phyloP scores from a whole-genome alignment of 2,888 invertebrate genomes.

The Rotaria sp. region DNA sequence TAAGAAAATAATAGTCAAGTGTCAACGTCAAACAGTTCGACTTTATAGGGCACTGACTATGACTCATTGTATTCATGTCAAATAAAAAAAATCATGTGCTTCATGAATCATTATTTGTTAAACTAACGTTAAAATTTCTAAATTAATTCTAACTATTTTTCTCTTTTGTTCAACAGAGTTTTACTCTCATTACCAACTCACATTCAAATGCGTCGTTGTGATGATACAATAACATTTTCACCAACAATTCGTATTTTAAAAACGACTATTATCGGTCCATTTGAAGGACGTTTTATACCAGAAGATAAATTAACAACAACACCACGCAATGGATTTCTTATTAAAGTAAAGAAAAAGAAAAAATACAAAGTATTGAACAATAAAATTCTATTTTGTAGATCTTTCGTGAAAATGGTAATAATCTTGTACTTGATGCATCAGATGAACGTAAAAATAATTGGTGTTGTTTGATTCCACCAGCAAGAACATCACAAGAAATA shows the following conservation, averaged over 20 bases:
- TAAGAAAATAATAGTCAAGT: too few species aligned
- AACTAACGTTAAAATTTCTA: too few species aligned
- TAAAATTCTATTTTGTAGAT: background rate
- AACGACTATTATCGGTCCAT: slow-evolving; percentile 17
- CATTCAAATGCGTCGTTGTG: slow-evolving; percentile 6
- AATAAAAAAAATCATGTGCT: too few species aligned
- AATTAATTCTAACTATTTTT: background rate
- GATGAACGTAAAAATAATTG: slow-evolving; percentile 16
- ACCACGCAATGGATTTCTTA: slow-evolving; percentile 8
- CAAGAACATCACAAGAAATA: slow-evolving; percentile 16
- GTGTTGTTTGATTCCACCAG: slow-evolving; percentile 7
- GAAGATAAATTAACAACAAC: slow-evolving; percentile 26
- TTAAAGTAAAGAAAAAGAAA: background rate
- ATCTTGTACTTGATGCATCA: slow-evolving; percentile 26
- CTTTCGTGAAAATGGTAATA: slow-evolving; percentile 23
- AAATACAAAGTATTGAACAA: too few species aligned
- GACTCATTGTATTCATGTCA: background rate
- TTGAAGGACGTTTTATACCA: slow-evolving; percentile 23
- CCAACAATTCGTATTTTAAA: slow-evolving; percentile 2
- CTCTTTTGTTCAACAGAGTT: background rate
- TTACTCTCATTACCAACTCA: slow-evolving; percentile 12
- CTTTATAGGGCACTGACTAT: background rate
- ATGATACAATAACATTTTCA: slow-evolving; percentile 20
- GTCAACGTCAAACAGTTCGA: too few species aligned
- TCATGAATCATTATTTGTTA: too few species aligned